Conservation (phyloP, 2,113 vertebrate species). For the Potamarius usumacintae region DNA sequence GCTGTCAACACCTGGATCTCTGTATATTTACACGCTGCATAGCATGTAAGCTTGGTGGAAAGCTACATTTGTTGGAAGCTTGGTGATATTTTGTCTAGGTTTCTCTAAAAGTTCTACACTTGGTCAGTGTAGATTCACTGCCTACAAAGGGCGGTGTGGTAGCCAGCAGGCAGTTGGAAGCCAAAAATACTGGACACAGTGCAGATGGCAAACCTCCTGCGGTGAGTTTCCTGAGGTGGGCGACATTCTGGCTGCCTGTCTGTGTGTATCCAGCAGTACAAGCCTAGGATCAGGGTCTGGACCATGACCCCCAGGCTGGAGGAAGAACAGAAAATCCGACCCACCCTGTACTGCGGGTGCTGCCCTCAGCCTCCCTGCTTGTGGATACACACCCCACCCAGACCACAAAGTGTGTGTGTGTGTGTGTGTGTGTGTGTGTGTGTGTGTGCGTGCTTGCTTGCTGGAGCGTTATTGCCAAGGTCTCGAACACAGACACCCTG, state of each 20-base stretch:
- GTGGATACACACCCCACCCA: conserved; percentile 30
- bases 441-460: conserved; percentile 53
- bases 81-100: background rate
- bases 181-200: conserved; percentile 40
- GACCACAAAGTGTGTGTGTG: conserved; percentile 42
- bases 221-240: conserved; percentile 44
- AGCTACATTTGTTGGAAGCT: background rate
- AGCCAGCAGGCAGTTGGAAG: conserved; percentile 31
- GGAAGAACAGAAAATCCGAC: conserved; percentile 33
- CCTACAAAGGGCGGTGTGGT: conserved; percentile 25
- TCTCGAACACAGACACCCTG: conserved; percentile 55
- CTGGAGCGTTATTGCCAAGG: conserved; percentile 50
- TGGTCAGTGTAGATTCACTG: background rate
- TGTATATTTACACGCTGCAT: background rate
- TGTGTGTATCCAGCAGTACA: conserved; percentile 28
- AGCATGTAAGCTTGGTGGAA: background rate
- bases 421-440: conserved; percentile 50
- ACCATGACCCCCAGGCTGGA: conserved; percentile 34
- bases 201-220: conserved; percentile 51
- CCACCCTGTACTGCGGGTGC: conserved; percentile 21
- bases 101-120: background rate
- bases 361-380: conserved; percentile 12
- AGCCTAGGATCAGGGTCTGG: conserved; percentile 29
- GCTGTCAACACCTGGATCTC: conserved; percentile 8
- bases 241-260: conserved; percentile 31